Evolutionary conservation across 2,113 vertebrate genomes (phyloP), one percentile per base, ranked within the genome.

Genomic region (Archilochus colubris): DNA sequence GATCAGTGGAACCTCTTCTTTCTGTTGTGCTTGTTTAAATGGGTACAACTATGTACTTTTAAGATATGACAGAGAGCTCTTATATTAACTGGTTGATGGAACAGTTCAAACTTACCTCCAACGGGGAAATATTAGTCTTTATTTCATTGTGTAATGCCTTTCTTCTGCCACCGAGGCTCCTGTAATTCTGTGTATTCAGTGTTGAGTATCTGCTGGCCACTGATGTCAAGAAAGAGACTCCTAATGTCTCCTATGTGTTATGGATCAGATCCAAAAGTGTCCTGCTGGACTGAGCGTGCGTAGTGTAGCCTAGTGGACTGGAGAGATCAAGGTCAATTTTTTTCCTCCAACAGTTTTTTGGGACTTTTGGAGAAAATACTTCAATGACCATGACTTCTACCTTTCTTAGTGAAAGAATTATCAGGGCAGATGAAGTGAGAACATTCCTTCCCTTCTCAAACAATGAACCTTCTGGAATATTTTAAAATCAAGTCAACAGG

Each of bases 251-350:
- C 16, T 4, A 8, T 27, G 13, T 78, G 36, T 48, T 90, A 76
- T 83, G 36, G 3, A 69, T 83, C 19, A n/a, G 18, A 40, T 73
- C 6, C 21, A 57, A 64, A 88, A 53, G 21, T 30, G 6, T 38
- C 18, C 14, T 0, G 0, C 14, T 31, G 19, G 22, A 38, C 4
- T 77, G 78, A 80, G 3, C 5, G 48, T 9, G 1, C 22, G 4
- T 55, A 73, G 11, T 61, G 14, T 62, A 30, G 10, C 17, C 25
- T 66, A 30, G 10, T 22, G 7, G 22, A 43, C 2, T 38, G 10
- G 67, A 70, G 31, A 82, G 4, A 8, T n/a, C 9, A 18, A 31
- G 6, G 11, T 14, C 5, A 51, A 3, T 8, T 82, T 57, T 66
- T 66, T 84, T 6, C 84, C 19, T 50, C 14, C 28, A 74, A 74